Evolutionary conservation across 2,797 vertebrate species (phyloP).

Genomic region (Acanthis flammea): DNA sequence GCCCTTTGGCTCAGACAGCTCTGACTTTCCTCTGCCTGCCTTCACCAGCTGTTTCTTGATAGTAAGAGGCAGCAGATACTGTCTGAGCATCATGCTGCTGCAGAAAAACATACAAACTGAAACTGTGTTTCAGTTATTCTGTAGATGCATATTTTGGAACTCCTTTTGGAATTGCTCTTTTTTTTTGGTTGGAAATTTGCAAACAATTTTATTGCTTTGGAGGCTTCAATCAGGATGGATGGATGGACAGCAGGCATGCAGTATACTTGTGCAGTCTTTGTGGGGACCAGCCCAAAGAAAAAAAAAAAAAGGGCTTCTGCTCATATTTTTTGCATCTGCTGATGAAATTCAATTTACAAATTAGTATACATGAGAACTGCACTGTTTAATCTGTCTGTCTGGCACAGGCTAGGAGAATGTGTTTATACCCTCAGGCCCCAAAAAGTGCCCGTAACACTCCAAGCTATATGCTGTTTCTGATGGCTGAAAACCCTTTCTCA

Average conservation of each 20-base stretch:
- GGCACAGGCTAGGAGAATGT: background rate
- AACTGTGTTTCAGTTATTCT: background rate
- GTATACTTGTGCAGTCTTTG: background rate
- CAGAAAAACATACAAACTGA: background rate
- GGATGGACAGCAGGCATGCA: fast-evolving
- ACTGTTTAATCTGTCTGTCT: background rate
- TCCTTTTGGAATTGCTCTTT: background rate
- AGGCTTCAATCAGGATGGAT: background rate
- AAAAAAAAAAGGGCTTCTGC: background rate
- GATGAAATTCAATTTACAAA: background rate
- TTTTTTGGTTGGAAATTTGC: background rate
- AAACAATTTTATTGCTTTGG: background rate
- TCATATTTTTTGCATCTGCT: background rate
- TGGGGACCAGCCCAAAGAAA: background rate
- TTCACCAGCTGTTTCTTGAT: background rate
- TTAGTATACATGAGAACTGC: background rate
- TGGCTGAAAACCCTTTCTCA: background rate
- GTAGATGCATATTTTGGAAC: background rate
- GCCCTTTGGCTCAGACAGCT: background rate
- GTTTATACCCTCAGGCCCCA: background rate
- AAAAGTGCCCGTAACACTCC: background rate
- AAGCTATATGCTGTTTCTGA: background rate
- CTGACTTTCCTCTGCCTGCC: background rate
- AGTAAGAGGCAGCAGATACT: background rate
- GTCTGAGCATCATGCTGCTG: background rate